These are phyloP conservation scores for Siphamia tubifer DNA, from an alignment of 2,113 vertebrate genomes.

Conservation along the genomic window DNA sequence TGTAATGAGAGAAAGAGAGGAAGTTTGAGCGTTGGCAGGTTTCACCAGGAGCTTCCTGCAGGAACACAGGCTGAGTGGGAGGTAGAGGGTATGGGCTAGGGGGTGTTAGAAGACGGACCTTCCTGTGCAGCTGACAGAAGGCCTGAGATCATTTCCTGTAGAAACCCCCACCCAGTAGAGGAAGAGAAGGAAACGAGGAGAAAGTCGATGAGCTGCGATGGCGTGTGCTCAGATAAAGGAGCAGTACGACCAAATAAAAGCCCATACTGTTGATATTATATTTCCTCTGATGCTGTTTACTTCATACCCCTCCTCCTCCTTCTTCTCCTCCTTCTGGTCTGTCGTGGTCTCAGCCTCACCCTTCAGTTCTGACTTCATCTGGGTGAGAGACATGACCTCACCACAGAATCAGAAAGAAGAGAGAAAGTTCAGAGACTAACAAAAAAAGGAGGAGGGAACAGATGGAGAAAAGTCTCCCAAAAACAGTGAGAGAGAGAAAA, in stretches of 20 bases:
- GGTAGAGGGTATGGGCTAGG: no score
- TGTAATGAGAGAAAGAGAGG: slow-evolving; percentile 14
- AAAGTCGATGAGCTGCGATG: neutral
- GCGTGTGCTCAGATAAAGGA: no score
- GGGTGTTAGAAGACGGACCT: slow-evolving; percentile 44
- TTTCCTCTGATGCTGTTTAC: no score
- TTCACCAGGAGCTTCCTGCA: slow-evolving; percentile 66
- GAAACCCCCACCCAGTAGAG: slow-evolving; percentile 35
- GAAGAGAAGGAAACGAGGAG: neutral
- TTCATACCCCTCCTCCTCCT: neutral
- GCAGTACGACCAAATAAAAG: no score
- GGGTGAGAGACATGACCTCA: slow-evolving; percentile 54
- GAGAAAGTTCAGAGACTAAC: neutral
- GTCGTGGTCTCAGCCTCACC: slow-evolving; percentile 9
- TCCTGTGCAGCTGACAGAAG: slow-evolving; percentile 76
- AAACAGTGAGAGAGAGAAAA: neutral
- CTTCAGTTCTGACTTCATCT: slow-evolving; percentile 65
- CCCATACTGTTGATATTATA: no score
- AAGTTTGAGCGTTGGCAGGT: slow-evolving; percentile 41
- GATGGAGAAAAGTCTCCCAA: neutral
- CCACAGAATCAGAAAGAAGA: neutral
- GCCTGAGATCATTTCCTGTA: slow-evolving; percentile 73
- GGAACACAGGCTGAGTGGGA: slow-evolving; percentile 20
- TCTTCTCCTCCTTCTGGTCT: neutral
- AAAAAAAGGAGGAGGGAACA: neutral